Evolutionary conservation across 2,888 invertebrate species (phyloP).

Genomic region (Lacanobia wlatinum): DNA sequence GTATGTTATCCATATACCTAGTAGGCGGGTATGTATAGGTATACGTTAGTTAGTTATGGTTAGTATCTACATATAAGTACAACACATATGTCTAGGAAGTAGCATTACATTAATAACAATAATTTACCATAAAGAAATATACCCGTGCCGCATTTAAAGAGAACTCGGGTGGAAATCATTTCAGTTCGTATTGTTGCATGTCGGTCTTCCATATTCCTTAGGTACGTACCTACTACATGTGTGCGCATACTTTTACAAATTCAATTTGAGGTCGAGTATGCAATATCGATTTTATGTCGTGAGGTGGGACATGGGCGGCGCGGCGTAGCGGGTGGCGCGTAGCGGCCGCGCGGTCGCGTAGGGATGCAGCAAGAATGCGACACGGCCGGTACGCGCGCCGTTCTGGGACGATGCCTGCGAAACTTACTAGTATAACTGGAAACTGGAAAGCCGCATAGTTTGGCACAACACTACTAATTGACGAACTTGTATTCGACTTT

Average conservation of each 20-base stretch:
- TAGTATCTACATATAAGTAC: not conserved
- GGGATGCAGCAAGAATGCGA: constrained; percentile 65
- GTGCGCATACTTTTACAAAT: constrained; percentile 38
- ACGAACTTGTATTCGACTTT: constrained; percentile 18
- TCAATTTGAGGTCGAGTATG: constrained; percentile 50
- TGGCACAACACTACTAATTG: constrained; percentile 43
- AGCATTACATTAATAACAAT: not conserved
- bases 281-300: constrained; percentile 57
- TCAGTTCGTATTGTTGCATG: constrained; percentile 18
- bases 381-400: constrained; percentile 57
- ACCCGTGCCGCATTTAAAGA: not conserved
- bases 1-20: not conserved
- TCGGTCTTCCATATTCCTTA: not conserved
- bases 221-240: constrained; percentile 1
- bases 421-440: constrained; percentile 52
- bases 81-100: constrained; percentile 10
- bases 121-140: not conserved
- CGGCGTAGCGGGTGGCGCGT: constrained; percentile 41
- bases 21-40: not conserved
- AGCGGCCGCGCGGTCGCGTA: constrained; percentile 36
- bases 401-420: constrained; percentile 61
- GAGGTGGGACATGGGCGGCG: constrained; percentile 45
- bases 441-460: constrained; percentile 60
- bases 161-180: constrained; percentile 1
- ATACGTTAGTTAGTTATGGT: no score